These are phyloP conservation scores for Euplagia quadripunctaria DNA, from an alignment of 2,888 invertebrate genomes.

Conservation along the genomic window DNA sequence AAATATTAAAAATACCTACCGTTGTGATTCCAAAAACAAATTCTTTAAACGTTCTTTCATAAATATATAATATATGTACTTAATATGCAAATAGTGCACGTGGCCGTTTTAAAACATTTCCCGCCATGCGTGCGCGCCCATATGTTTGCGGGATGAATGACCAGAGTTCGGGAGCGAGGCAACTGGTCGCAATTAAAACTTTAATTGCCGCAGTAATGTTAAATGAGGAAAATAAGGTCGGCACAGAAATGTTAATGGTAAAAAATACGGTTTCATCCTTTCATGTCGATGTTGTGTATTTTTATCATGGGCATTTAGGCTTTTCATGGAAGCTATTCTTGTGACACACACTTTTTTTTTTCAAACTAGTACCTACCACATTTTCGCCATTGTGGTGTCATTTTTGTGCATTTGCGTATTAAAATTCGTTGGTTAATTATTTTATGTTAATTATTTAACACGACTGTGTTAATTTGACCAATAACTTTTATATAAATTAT, in stretches of 20 bases:
- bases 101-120: slow-evolving; percentile 67
- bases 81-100: slow-evolving; percentile 71
- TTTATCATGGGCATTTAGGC: background rate
- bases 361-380: too few relatives aligned
- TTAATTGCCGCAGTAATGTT: slow-evolving; percentile 38
- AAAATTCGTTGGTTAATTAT: too few relatives aligned
- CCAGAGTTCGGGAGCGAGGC: slow-evolving; percentile 74
- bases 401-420: too few relatives aligned
- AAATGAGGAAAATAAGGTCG: slow-evolving; percentile 30
- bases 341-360: background rate
- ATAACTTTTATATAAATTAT: too few relatives aligned
- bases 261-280: slow-evolving; percentile 4
- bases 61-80: background rate
- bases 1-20: background rate
- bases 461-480: too few relatives aligned
- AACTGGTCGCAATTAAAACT: slow-evolving; percentile 69
- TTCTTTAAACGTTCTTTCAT: background rate
- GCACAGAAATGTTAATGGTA: slow-evolving; percentile 23
- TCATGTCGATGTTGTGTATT: background rate
- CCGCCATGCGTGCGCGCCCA: slow-evolving; percentile 73
- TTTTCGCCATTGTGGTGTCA: background rate
- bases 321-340: background rate
- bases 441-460: too few relatives aligned
- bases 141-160: slow-evolving; percentile 83
- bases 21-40: background rate